phyloP scores from a whole-genome alignment of 1,140 invertebrate genomes.

The Drosophila ohnishii region DNA sequence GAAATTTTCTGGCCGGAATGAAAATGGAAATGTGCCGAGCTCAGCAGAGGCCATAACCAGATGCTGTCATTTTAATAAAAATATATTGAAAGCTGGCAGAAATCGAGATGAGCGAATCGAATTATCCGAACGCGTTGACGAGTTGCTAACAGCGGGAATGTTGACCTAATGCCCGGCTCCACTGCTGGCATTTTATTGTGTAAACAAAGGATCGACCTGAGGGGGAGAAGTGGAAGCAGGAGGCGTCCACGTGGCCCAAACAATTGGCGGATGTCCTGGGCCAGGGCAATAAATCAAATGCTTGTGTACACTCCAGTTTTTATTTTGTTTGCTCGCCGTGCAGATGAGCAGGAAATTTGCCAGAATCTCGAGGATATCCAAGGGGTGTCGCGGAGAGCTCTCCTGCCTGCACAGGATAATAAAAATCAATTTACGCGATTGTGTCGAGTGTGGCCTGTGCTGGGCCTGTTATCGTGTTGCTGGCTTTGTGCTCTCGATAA shows the following conservation, averaged over 20 bases:
- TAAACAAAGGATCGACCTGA: constrained; percentile 35
- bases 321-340: constrained; percentile 56
- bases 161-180: constrained; percentile 46
- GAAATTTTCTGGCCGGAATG: constrained; percentile 18
- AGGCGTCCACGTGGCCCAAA: constrained; percentile 42
- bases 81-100: constrained; percentile 59
- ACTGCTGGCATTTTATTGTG: constrained; percentile 42
- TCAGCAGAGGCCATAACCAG: constrained; percentile 38
- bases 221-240: not conserved
- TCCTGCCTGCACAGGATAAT: constrained; percentile 53
- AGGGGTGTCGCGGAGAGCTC: not conserved
- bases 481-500: constrained; percentile 43
- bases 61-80: constrained; percentile 60
- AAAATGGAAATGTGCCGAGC: constrained; percentile 22
- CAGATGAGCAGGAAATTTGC: constrained; percentile 61
- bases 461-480: constrained; percentile 20
- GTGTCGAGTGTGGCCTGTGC: constrained; percentile 19
- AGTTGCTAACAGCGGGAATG: constrained; percentile 43
- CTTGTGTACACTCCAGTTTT: constrained; percentile 59
- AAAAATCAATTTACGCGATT: constrained; percentile 70
- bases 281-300: constrained; percentile 62
- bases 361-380: constrained; percentile 30
- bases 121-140: constrained; percentile 52
- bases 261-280: constrained; percentile 62
- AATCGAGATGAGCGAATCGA: constrained; percentile 42